Evolutionary conservation across 2,888 invertebrate species (phyloP), one percentile per base, ranked within the genome.

Genomic region (Limnephilus lunatus): DNA sequence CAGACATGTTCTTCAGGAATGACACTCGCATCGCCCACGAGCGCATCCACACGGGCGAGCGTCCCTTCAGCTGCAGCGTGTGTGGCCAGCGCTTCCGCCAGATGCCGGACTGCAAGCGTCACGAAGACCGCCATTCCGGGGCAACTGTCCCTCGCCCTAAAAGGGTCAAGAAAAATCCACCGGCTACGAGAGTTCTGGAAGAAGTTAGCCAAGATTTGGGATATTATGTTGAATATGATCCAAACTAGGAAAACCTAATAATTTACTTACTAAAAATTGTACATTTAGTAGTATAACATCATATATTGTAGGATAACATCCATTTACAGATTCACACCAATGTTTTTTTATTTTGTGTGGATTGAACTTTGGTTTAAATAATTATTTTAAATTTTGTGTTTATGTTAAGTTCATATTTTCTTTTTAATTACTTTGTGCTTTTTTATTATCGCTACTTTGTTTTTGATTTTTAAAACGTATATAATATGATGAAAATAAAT

Each of bases 31-130:
- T 91, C 30, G 87, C 91, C n/a, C 92, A 92, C 31, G 88, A 90
- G 80, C 85, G 90, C 4, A 91, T 89, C 0, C 91, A 90, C 85
- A 90, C 90, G 0, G 90, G 85, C 5, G 92, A 91, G 81, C 53
- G 83, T 14, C 91, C 90, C 2, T 91, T 80, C 95, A 96, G 91
- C 35, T 92, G 92, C 39, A 81, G 53, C n/a, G 89, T 92, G 25
- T 93, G 93, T 68, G 32, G 82, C n/a, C 90, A 90, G 30, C 86
- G 39, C 81, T 93, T 93, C 86, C 82, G 91, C 12, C 90, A 91
- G 80, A 83, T 86, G 30, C 85, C 90, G 2, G 92, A 90, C 80
- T 90, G 91, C 82, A 91, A 91, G 88, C 82, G 91, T 11, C 92
- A 92, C 32, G 91, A 92, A 44, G 91, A 85, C 14, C 90, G 89